Base-by-base conservation (phyloP, 2,888 invertebrate species). In the Lottia scabra region DNA sequence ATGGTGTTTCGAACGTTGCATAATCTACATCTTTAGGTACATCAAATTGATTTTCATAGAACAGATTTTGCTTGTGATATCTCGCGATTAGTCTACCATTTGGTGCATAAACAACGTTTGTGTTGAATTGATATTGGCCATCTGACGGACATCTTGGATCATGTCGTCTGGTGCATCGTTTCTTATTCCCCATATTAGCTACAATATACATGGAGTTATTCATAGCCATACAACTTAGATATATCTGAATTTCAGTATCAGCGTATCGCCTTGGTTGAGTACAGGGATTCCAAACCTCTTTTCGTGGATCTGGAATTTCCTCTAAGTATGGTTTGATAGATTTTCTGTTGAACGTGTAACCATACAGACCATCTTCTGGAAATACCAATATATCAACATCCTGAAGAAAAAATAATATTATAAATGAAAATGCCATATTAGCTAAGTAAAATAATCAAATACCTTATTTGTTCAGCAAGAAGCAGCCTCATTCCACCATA, bases 41-140 rank as follows among this genome's bases (percentile, higher is more conserved):
- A 77, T 93, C 91, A 77, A 91, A 90, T 15, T 89, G 88, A 0
- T 78, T 75, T 78, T 92, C 92, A 10, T 83, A 84, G 78, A 89
- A 92, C 13, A 92, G 83, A 82, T 92, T 90, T 75, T 83, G 85
- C 80, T 92, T 92, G 64, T 91, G 90, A 79, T 91, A 94, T 92
- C 92, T 92, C 13, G 94, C 93, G n/a, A 95, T 91, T 16, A 96
- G 91, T 1, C 90, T 90, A 0, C 96, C 96, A 19, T 89, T 89
- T 69, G 94, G 91, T 85, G 95, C 93, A 80, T 95, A 94, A 0
- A 93, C 95, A 0, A 95, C 93, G 84, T 95, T 94, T 0, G 95
- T 94, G 82, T 96, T 96, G 90, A 93, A 95, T 67, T 85, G 84
- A 65, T 79, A 85, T 62, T 79, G 78, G 0, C 83, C 83, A 48